Conservation (phyloP, 2,888 invertebrate species). For the Brassicogethes aeneus region DNA sequence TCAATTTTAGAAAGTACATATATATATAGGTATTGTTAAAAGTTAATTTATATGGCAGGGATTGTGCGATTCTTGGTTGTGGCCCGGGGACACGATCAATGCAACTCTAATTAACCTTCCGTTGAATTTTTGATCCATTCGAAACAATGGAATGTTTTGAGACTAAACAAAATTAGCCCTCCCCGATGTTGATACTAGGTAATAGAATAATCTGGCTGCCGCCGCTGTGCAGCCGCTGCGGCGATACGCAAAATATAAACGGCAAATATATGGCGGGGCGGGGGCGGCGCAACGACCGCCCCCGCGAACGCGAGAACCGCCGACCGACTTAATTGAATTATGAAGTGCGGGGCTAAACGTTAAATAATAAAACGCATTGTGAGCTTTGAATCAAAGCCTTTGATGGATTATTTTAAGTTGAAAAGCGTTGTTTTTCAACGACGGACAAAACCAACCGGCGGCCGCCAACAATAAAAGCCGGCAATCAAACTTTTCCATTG, state of each 20-base stretch:
- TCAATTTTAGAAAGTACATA: too few relatives aligned
- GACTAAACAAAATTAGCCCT: conserved; percentile 56
- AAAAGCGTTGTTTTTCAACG: conserved; percentile 9
- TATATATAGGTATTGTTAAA: neutral
- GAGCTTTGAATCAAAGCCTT: too few relatives aligned
- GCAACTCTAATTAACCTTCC: conserved; percentile 52
- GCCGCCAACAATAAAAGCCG: too few relatives aligned
- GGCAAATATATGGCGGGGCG: conserved; percentile 17
- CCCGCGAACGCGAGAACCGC: conserved; percentile 17
- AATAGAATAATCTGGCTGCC: conserved; percentile 62
- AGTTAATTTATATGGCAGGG: neutral
- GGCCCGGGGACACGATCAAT: conserved; percentile 40
- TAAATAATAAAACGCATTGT: conserved; percentile 30
- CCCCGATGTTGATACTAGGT: conserved; percentile 58
- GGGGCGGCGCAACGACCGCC: conserved; percentile 15
- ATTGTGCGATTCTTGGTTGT: neutral
- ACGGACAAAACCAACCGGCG: too few relatives aligned
- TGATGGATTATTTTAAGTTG: conserved; percentile 27
- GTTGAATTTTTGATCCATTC: conserved; percentile 59
- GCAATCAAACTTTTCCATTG: too few relatives aligned
- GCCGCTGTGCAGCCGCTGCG: too few relatives aligned
- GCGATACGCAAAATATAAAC: conserved; percentile 14
- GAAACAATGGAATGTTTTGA: conserved; percentile 60
- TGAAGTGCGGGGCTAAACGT: conserved; percentile 21
- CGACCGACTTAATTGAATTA: conserved; percentile 32